Conservation (phyloP, 2,888 invertebrate genomes). For the Phymatocera aterrima region DNA sequence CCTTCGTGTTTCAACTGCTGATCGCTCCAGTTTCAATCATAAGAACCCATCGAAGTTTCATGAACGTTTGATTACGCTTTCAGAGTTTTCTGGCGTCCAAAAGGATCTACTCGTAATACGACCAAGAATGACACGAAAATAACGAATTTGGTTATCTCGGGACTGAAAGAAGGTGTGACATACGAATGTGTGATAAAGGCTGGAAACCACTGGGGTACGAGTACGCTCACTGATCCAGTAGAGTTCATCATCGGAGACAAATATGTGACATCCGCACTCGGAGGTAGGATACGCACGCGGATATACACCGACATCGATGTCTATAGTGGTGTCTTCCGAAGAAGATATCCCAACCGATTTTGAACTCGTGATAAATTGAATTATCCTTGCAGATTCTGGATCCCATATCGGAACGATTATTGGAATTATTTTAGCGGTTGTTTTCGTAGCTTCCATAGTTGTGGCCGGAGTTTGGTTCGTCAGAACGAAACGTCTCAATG, state of each 20-base stretch:
- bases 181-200: constrained; percentile 91
- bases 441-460: constrained; percentile 80
- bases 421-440: constrained; percentile 80
- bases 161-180: constrained; percentile 83
- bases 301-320: not conserved
- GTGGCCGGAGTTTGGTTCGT: constrained; percentile 81
- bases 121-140: constrained; percentile 85
- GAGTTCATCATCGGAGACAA: constrained; percentile 86
- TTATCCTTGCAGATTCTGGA: constrained; percentile 75
- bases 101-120: constrained; percentile 78
- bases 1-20: not conserved
- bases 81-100: constrained; percentile 86
- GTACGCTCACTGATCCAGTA: constrained; percentile 84
- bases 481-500: constrained; percentile 79
- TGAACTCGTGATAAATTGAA: not conserved
- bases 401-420: constrained; percentile 80
- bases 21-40: not conserved
- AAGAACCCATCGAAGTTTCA: not conserved
- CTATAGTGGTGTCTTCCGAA: not conserved
- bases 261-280: constrained; percentile 83
- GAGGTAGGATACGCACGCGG: constrained; percentile 46
- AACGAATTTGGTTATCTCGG: constrained; percentile 83
- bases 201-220: constrained; percentile 87
- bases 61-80: too few species aligned
- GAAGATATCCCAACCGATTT: not conserved